Evolutionary conservation across 2,888 invertebrate genomes (phyloP).

Genomic region (Trissolcus brochymenae): DNA sequence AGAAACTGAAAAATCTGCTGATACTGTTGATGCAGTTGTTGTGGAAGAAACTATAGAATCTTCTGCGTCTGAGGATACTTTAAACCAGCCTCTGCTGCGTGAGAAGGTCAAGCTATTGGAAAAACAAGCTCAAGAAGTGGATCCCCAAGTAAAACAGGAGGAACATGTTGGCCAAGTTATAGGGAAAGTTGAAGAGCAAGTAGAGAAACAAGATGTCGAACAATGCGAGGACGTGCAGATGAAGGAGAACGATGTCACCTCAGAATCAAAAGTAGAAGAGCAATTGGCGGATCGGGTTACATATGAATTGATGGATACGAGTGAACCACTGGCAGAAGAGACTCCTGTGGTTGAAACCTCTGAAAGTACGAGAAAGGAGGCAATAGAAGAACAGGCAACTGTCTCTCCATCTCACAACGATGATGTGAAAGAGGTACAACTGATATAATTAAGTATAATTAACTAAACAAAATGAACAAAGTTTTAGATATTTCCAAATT

Average conservation of each 20-base stretch:
- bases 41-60: slow-evolving; percentile 4
- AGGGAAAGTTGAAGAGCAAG: not conserved
- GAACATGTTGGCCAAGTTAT: not conserved
- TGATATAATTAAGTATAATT: slow-evolving; percentile 10
- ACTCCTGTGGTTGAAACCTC: slow-evolving; percentile 32
- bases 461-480: not conserved
- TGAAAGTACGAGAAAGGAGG: not conserved
- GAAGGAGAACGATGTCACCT: slow-evolving; percentile 60
- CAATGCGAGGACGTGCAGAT: slow-evolving; percentile 14
- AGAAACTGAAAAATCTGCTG: slow-evolving; percentile 11
- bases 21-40: slow-evolving; percentile 6
- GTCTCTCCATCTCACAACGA: slow-evolving; percentile 55
- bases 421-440: slow-evolving; percentile 24
- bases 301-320: slow-evolving; percentile 59
- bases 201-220: slow-evolving; percentile 2
- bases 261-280: slow-evolving; percentile 60
- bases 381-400: slow-evolving; percentile 1
- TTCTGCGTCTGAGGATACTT: not conserved
- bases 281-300: slow-evolving; percentile 56
- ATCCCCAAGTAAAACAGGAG: not conserved
- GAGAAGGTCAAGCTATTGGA: not conserved
- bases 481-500: not conserved
- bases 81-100: not conserved
- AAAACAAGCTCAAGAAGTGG: not conserved
- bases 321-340: slow-evolving; percentile 22